Evolutionary conservation across 30 jellyfish, hydroid and myxozoan species (phyloP), one percentile per base, ranked within the genome.

Genomic region (Aurelia sp.): DNA sequence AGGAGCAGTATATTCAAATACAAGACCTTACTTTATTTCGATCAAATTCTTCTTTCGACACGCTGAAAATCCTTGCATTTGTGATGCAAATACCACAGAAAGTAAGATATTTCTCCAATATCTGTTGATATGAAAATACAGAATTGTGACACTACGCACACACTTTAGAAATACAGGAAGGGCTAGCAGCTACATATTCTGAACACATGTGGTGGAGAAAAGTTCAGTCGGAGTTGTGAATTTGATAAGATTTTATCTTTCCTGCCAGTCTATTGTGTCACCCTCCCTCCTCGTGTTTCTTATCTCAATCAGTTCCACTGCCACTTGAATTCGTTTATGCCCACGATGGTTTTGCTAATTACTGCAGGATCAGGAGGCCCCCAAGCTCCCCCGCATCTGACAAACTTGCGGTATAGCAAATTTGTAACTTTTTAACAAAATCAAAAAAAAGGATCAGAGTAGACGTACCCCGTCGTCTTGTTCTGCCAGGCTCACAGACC

Each of bases 11-110:
- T 6, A 0, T 66, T 21, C 6, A 76, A 59, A 44, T 17, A n/a
- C 12, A 78, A 12, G 27, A 30, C 17, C 72, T 69, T 53, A 94
- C 99, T 88, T 89, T 94, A 74, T 94, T 94, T 19, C 99, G 90
- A 47, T 94, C 94, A 75, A 94, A 94, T 81, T 94, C 99, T 73
- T 89, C 92, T 66, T 78, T 84, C 7, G 96, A 73, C 50, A 89
- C 44, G 66, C 83, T 89, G 86, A 94, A 94, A 17, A 94, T 47
- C 51, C 73, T 73, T 18, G 97, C 97, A 74, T 94, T 94, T 57
- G 86, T 89, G 67, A 94, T 73, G 75, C 96, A 59, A 74, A 85
- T 76, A 22, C 96, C 99, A 74, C 97, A 89, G 66, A 89, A 94
- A 37, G 97, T 84, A 20, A 94, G 84, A 66, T 82, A 94, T 64